Evolutionary conservation across 2,113 vertebrate genomes (phyloP), one percentile per base, ranked within the genome.

Genomic region (Rallus limicola): DNA sequence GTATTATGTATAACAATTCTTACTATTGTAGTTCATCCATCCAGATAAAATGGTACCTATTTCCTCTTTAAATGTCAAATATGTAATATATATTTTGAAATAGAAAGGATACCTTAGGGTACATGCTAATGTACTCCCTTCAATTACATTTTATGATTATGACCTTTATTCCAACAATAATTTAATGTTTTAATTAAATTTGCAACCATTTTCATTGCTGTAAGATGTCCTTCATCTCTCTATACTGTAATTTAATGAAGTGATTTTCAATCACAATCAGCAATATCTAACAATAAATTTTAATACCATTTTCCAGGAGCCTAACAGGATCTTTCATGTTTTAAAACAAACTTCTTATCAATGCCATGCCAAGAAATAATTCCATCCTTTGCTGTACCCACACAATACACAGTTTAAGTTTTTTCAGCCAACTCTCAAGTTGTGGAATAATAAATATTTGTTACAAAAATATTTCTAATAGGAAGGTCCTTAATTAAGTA

Each of bases 111-210:
- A 94, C 80, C 95, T 96, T 96, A 97, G 77, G 65, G 76, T 92
- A 94, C 55, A 93, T 92, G 81, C 46, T 94, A 97, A 97, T 97
- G 90, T 89, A 97, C 86, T 96, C 64, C 71, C 82, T 97, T 94
- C 91, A 93, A 97, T 97, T 97, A 95, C 75, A 24, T 97, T 96
- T 97, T 97, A 96, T 96, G 93, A 89, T 97, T 97, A 97, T 97
- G 95, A 97, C 90, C 95, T 96, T 97, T 98, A 93, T 96, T 97
- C 90, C 87, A 95, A 96, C 75, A 97, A 96, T 97, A 97, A 97
- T 96, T 97, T 98, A 96, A 97, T 92, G 84, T 96, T 97, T 98
- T 97, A 97, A 97, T 97, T 97, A 98, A 97, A 97, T 96, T 91
- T 94, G 65, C 86, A 93, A 82, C 93, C 95, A 53, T 96, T 95